phyloP scores from a whole-genome alignment of 2,888 invertebrate species.

The Suillia variegata region DNA sequence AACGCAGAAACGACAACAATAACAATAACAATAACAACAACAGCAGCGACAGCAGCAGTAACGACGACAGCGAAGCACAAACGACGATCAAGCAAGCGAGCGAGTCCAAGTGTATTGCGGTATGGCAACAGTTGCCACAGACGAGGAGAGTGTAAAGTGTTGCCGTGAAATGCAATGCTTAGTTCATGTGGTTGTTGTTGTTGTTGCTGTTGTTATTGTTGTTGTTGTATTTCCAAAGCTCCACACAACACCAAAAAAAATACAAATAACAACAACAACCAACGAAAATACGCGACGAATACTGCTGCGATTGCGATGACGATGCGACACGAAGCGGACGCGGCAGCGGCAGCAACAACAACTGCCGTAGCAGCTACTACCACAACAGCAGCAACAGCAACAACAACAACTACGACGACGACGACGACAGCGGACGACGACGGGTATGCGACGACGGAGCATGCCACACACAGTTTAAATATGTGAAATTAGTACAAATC shows the following conservation, averaged over 20 bases:
- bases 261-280: slow-evolving; percentile 36
- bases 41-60: slow-evolving; percentile 22
- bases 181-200: not conserved
- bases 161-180: slow-evolving; percentile 5
- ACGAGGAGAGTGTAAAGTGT: too few relatives aligned
- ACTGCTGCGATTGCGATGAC: slow-evolving; percentile 21
- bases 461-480: slow-evolving; percentile 61
- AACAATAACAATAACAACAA: slow-evolving; percentile 19
- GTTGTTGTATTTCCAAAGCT: slow-evolving; percentile 3
- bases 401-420: slow-evolving; percentile 28
- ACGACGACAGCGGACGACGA: slow-evolving; percentile 30
- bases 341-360: slow-evolving; percentile 11
- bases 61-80: slow-evolving; percentile 27
- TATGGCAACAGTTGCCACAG: slow-evolving; percentile 33
- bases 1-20: not conserved
- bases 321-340: slow-evolving; percentile 10
- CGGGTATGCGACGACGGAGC: slow-evolving; percentile 49
- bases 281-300: slow-evolving; percentile 18
- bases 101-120: slow-evolving; percentile 47
- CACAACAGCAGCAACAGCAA: slow-evolving; percentile 22
- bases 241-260: slow-evolving; percentile 1
- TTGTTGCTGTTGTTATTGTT: not conserved
- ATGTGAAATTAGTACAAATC: slow-evolving; percentile 62
- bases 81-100: slow-evolving; percentile 11
- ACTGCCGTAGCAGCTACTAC: slow-evolving; percentile 30